These are phyloP conservation scores for Rosalia funebris DNA, from an alignment of 2,888 invertebrate species.

Conservation along the genomic window DNA sequence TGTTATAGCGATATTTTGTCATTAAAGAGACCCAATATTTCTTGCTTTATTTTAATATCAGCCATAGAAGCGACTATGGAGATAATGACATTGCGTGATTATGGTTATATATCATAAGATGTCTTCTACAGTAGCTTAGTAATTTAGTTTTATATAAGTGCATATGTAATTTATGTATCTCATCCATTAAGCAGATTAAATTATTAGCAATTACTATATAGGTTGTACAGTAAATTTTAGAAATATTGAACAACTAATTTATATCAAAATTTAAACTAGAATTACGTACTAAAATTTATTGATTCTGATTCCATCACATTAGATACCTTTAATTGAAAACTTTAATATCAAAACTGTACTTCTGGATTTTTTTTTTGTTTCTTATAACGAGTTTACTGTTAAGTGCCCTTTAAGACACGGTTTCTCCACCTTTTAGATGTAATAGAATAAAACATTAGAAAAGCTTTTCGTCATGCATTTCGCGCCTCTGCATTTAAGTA, in stretches of 20 bases:
- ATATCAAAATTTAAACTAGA: conserved; percentile 5
- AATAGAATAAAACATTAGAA: neutral
- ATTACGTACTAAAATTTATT: conserved; percentile 17
- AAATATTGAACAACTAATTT: conserved; percentile 14
- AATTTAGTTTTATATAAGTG: neutral
- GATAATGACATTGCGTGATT: too few species aligned
- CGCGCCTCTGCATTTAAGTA: too few species aligned
- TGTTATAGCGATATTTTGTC: too few species aligned
- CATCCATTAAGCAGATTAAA: neutral
- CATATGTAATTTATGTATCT: neutral
- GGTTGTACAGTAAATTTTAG: neutral
- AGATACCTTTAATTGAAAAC: neutral
- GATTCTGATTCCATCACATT: conserved; percentile 5
- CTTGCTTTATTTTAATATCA: too few species aligned
- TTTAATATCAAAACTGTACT: neutral
- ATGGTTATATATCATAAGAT: too few species aligned
- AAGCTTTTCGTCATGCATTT: neutral
- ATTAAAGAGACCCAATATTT: too few species aligned
- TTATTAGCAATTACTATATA: neutral
- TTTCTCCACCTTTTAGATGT: neutral
- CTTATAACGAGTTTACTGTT: neutral
- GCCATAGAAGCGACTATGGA: too few species aligned
- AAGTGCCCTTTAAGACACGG: neutral
- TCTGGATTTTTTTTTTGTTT: neutral
- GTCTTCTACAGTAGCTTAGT: neutral